These are phyloP conservation scores for Mayetiola destructor DNA, from an alignment of 2,888 invertebrate species.

Conservation along the genomic window DNA sequence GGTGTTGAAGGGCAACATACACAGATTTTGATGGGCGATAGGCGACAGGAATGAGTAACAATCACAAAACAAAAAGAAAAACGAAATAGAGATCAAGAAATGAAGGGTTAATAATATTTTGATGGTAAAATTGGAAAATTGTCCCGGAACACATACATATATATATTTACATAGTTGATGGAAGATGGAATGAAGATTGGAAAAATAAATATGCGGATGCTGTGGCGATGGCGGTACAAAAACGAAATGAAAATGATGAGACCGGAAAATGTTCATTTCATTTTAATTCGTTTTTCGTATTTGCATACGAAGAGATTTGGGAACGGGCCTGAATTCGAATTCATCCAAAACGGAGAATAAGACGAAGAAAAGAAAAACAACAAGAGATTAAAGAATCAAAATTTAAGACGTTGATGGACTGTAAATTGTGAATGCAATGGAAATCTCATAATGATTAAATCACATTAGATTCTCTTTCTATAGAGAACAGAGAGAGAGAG, in stretches of 20 bases:
- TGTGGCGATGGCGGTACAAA: too few relatives aligned
- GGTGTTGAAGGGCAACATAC: neutral
- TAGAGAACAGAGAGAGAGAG: too few relatives aligned
- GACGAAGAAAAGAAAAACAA: slow-evolving; percentile 14
- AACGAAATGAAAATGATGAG: neutral
- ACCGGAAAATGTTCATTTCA: too few relatives aligned
- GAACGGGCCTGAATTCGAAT: neutral
- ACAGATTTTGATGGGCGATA: too few relatives aligned
- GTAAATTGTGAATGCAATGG: slow-evolving; percentile 25
- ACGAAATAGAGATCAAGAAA: slow-evolving; percentile 11
- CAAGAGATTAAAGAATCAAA: slow-evolving; percentile 22
- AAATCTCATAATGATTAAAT: slow-evolving; percentile 20
- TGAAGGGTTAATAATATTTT: slow-evolving; percentile 13
- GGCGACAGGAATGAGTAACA: neutral
- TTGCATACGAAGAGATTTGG: neutral
- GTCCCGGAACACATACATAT: neutral
- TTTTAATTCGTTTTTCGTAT: neutral
- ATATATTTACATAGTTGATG: too few relatives aligned
- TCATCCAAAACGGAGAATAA: neutral
- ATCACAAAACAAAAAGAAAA: slow-evolving; percentile 1
- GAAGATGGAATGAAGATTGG: neutral
- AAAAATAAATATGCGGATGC: neutral
- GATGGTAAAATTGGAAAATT: slow-evolving; percentile 8
- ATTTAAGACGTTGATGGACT: slow-evolving; percentile 24
- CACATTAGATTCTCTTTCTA: slow-evolving; percentile 1